phyloP scores from a whole-genome alignment of 2,888 invertebrate genomes.

The Seira ritae region DNA sequence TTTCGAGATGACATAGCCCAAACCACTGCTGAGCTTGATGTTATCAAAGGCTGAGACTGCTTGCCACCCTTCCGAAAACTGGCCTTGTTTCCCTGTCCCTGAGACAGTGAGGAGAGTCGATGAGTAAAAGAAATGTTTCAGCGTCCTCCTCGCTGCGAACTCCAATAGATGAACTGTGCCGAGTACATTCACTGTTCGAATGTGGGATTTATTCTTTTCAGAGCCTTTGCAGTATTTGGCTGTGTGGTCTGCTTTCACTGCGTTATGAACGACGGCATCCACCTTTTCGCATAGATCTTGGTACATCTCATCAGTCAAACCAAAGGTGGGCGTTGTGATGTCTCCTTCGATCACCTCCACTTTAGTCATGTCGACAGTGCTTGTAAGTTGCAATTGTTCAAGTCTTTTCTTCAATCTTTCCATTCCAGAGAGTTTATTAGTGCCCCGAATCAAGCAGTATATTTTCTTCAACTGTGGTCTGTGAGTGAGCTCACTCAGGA shows the following conservation, averaged over 20 bases:
- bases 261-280: slow-evolving; percentile 35
- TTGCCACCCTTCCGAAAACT: slow-evolving; percentile 35
- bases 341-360: slow-evolving; percentile 27
- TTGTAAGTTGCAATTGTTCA: background rate
- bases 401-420: slow-evolving; percentile 37
- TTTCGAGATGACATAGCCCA: slow-evolving; percentile 38
- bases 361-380: slow-evolving; percentile 14
- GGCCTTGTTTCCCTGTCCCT: background rate
- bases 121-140: slow-evolving; percentile 42
- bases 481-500: slow-evolving; percentile 34
- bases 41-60: slow-evolving; percentile 5
- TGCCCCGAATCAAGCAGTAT: slow-evolving; percentile 36
- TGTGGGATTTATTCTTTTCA: background rate
- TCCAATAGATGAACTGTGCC: slow-evolving; percentile 35
- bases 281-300: slow-evolving; percentile 12
- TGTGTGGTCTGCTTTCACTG: slow-evolving; percentile 24
- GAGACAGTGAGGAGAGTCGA: slow-evolving; percentile 25
- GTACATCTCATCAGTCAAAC: background rate
- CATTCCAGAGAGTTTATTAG: background rate
- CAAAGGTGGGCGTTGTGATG: background rate
- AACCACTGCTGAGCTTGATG: background rate
- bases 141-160: slow-evolving; percentile 13
- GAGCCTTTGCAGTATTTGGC: slow-evolving; percentile 37
- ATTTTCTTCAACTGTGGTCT: slow-evolving; percentile 33
- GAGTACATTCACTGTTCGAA: slow-evolving; percentile 19